These are phyloP conservation scores for Synanthedon tipuliformis DNA, from an alignment of 2,888 invertebrate species.

Conservation along the genomic window DNA sequence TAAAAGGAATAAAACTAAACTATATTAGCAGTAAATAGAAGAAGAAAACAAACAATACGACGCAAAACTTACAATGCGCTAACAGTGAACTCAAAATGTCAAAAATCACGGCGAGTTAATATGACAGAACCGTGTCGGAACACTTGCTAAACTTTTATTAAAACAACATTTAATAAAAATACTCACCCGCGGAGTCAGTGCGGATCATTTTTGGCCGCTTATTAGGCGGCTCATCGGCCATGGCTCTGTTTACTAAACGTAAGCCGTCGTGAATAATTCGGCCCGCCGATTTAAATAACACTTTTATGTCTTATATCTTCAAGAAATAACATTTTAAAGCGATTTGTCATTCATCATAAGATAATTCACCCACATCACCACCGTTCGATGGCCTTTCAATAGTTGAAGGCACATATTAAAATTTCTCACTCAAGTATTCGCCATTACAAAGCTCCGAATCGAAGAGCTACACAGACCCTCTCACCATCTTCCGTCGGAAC, in stretches of 20 bases:
- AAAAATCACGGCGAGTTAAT: slow-evolving; percentile 45
- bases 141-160: slow-evolving; percentile 1
- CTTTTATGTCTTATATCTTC: slow-evolving; percentile 65
- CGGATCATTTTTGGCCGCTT: slow-evolving; percentile 94
- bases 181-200: slow-evolving; percentile 84
- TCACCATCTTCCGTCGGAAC: slow-evolving; percentile 81
- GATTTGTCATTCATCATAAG: slow-evolving; percentile 67
- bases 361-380: slow-evolving; percentile 75
- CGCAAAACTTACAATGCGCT: slow-evolving; percentile 61
- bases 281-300: slow-evolving; percentile 71
- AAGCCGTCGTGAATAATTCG: slow-evolving; percentile 73
- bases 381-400: slow-evolving; percentile 78
- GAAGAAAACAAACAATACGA: slow-evolving; percentile 52
- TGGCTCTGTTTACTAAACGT: slow-evolving; percentile 79
- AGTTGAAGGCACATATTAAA: slow-evolving; percentile 82
- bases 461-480: slow-evolving; percentile 77
- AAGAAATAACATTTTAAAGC: slow-evolving; percentile 67
- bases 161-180: slow-evolving; percentile 23
- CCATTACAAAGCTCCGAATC: slow-evolving; percentile 82
- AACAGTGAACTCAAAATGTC: slow-evolving; percentile 10
- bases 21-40: not conserved
- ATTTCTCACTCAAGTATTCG: slow-evolving; percentile 80
- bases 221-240: slow-evolving; percentile 97
- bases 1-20: not conserved
- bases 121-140: slow-evolving; percentile 40